Percentiles rank a stretch among this genome's conserved stretches.
Conservation (phyloP, 2,113 vertebrate genomes). For the Aythya baeri region DNA sequence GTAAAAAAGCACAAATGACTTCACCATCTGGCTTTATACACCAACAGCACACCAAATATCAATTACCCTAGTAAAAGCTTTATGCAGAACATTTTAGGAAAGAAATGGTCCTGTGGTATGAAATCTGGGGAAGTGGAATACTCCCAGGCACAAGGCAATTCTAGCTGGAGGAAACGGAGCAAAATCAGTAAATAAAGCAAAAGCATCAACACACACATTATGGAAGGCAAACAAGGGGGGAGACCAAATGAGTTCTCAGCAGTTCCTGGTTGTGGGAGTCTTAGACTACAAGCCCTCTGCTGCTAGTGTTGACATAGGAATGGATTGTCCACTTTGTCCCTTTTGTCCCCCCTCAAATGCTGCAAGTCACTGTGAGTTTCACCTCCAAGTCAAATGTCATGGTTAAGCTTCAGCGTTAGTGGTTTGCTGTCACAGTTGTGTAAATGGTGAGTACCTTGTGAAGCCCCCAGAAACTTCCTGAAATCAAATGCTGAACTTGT, state of each 20-base stretch:
- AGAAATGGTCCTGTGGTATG: background rate
- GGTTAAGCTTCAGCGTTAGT: background rate
- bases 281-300: background rate
- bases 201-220: background rate
- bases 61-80: background rate
- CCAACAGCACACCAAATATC: background rate
- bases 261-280: background rate
- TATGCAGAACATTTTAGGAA: background rate
- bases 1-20: background rate
- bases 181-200: background rate
- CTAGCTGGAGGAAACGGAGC: background rate
- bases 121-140: background rate
- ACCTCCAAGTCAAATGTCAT: background rate
- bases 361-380: background rate
- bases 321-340: background rate
- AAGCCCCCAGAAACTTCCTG: slow-evolving; percentile 36
- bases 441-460: background rate
- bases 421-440: background rate
- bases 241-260: background rate
- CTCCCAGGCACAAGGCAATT: background rate
- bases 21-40: background rate
- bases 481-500: slow-evolving; percentile 6
- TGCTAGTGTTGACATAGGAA: background rate
- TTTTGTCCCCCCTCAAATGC: background rate
- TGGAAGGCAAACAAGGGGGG: background rate